Percentiles rank a stretch among this genome's conserved stretches.
Conservation (phyloP, 2,888 invertebrate genomes). For the Chrysolina haemoptera region DNA sequence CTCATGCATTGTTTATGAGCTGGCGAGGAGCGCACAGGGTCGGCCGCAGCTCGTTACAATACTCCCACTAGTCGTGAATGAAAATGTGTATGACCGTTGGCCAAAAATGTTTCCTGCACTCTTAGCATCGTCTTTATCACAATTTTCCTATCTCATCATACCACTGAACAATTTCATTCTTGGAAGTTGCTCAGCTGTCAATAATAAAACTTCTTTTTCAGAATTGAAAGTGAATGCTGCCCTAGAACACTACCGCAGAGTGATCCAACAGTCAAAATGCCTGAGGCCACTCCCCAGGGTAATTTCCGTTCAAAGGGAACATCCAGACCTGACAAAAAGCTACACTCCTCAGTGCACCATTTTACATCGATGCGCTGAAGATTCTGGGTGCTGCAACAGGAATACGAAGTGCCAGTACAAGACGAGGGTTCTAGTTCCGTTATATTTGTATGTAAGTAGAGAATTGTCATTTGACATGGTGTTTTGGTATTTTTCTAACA, state of each 20-base stretch:
- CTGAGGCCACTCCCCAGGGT: conserved; percentile 82
- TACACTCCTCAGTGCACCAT: conserved; percentile 91
- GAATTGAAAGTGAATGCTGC: conserved; percentile 64
- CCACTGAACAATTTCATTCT: no score
- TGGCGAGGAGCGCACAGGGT: no score
- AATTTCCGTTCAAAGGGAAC: conserved; percentile 81
- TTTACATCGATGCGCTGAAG: conserved; percentile 88
- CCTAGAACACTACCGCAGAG: conserved; percentile 61
- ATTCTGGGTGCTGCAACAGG: conserved; percentile 88
- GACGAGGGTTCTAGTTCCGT: conserved; percentile 78
- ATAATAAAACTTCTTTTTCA: conserved; percentile 37
- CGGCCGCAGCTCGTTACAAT: no score
- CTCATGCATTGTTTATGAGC: no score
- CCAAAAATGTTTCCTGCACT: no score
- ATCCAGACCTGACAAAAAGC: conserved; percentile 79
- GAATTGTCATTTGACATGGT: no score
- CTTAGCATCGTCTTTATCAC: no score
- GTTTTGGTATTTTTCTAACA: no score
- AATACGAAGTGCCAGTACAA: conserved; percentile 86
- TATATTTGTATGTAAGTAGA: conserved; percentile 87
- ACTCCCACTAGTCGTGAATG: no score
- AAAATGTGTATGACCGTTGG: no score
- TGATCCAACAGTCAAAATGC: conserved; percentile 74
- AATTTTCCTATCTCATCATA: no score
- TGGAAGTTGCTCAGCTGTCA: no score